Evolutionary conservation across 64 coral and sea anemone species (phyloP).

Genomic region (Montipora capricornis): DNA sequence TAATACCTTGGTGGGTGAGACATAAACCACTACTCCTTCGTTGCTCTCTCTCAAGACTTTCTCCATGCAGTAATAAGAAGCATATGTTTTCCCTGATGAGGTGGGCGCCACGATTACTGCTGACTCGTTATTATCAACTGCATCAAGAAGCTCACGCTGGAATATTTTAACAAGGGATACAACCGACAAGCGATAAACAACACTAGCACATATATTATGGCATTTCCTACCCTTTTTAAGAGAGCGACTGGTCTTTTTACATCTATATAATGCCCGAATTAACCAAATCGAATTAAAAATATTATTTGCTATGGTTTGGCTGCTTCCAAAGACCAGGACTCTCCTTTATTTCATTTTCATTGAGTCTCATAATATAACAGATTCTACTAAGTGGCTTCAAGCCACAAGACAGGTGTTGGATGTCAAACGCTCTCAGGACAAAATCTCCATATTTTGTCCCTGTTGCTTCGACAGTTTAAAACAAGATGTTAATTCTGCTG

Average conservation of each 20-base stretch:
- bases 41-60: slow-evolving; percentile 70
- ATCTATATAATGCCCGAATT: background rate
- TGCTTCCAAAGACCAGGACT: too few species aligned
- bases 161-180: background rate
- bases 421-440: too few species aligned
- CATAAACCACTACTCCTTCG: slow-evolving; percentile 81
- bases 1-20: slow-evolving; percentile 84
- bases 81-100: slow-evolving; percentile 85
- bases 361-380: too few species aligned
- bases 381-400: too few species aligned
- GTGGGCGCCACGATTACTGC: slow-evolving; percentile 81
- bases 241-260: background rate
- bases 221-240: background rate
- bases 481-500: too few species aligned
- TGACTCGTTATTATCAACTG: slow-evolving; percentile 78
- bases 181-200: background rate
- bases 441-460: too few species aligned
- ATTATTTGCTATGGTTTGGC: background rate
- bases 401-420: too few species aligned
- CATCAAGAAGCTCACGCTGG: slow-evolving; percentile 74
- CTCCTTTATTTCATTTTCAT: too few species aligned
- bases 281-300: background rate
- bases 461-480: too few species aligned
- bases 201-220: background rate
- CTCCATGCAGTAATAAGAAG: slow-evolving; percentile 88